A percentile compares a stretch with the other conserved stretches of the same genome.
Conservation (phyloP, 2,113 vertebrate genomes). For the Fregetta grallaria region DNA sequence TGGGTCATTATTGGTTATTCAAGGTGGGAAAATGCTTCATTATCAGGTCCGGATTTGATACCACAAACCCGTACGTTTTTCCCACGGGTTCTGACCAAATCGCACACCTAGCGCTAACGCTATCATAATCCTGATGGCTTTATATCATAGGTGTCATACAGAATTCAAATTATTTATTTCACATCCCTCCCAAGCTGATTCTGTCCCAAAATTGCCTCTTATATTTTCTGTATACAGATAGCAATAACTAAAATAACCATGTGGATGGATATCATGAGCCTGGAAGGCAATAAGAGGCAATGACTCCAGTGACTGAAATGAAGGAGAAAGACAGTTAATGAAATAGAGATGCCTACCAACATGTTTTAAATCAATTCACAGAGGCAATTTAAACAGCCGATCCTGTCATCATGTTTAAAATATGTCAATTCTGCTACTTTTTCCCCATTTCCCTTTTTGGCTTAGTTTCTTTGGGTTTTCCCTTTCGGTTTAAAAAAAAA, state of each 20-base stretch:
- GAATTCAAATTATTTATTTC: slow-evolving; percentile 60
- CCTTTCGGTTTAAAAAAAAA: background rate
- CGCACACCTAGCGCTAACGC: background rate
- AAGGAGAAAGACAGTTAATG: slow-evolving; percentile 73
- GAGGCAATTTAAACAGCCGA: slow-evolving; percentile 73
- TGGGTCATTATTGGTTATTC: background rate
- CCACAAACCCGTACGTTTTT: accelerated
- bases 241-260: slow-evolving; percentile 64
- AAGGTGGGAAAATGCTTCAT: background rate
- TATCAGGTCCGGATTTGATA: background rate
- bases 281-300: slow-evolving; percentile 69
- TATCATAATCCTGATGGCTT: slow-evolving; percentile 7
- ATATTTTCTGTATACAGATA: slow-evolving; percentile 50
- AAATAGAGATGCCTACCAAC: slow-evolving; percentile 71
- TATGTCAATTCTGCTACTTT: slow-evolving; percentile 64
- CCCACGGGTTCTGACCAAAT: background rate
- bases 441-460: slow-evolving; percentile 43
- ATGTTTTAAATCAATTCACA: slow-evolving; percentile 76
- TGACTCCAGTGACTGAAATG: slow-evolving; percentile 69
- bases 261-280: slow-evolving; percentile 64
- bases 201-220: slow-evolving; percentile 42
- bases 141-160: slow-evolving; percentile 5
- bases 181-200: slow-evolving; percentile 4
- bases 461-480: background rate
- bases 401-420: slow-evolving; percentile 69